Evolutionary conservation across 2,113 vertebrate genomes (phyloP).

Genomic region (Rallus limicola): DNA sequence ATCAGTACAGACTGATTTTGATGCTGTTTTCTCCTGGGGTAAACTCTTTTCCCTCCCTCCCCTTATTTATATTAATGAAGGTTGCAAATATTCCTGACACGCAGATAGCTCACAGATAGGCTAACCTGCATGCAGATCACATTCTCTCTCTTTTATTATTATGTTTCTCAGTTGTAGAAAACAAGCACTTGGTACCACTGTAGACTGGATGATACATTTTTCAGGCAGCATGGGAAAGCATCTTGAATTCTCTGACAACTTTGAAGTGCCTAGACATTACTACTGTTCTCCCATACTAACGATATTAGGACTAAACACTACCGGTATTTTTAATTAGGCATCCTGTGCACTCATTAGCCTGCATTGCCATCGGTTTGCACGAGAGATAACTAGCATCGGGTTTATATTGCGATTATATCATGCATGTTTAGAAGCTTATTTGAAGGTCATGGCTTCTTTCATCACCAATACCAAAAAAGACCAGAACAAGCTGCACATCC

Average conservation of each 20-base stretch:
- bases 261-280: conserved; percentile 63
- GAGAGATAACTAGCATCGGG: background rate
- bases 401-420: conserved; percentile 14
- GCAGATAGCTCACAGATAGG: conserved; percentile 27
- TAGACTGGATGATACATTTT: conserved; percentile 50
- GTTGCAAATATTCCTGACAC: conserved; percentile 19
- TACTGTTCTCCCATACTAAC: conserved; percentile 27
- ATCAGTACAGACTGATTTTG: background rate
- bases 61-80: conserved; percentile 15
- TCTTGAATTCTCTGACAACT: conserved; percentile 44
- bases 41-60: background rate
- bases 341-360: background rate
- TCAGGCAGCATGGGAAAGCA: conserved; percentile 48
- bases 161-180: conserved; percentile 45
- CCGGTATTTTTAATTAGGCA: conserved; percentile 24
- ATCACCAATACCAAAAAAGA: conserved; percentile 34
- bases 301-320: conserved; percentile 1
- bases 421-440: conserved; percentile 47
- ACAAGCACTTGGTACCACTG: conserved; percentile 43
- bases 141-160: conserved; percentile 9
- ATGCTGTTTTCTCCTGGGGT: background rate
- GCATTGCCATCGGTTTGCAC: conserved; percentile 16
- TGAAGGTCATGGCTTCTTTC: conserved; percentile 41
- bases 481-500: background rate
- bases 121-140: conserved; percentile 55